phyloP scores from a whole-genome alignment of 2,797 vertebrate genomes.

The Sylvia borin region DNA sequence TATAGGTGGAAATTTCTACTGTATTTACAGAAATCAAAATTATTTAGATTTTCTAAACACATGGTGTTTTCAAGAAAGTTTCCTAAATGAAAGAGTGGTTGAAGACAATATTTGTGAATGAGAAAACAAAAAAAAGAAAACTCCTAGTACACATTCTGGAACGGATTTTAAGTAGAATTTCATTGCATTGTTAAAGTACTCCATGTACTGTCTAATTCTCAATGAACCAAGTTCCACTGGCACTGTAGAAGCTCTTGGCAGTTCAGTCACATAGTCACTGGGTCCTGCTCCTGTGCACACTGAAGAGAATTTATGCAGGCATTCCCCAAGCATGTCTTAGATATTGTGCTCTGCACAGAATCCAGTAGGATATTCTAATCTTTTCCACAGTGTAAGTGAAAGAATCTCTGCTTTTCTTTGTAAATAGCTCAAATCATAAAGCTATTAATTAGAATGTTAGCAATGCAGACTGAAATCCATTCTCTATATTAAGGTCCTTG shows the following conservation, averaged over 20 bases:
- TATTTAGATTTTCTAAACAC: not conserved
- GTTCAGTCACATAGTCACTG: not conserved
- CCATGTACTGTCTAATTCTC: not conserved
- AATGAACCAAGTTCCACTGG: not conserved
- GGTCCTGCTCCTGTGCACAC: not conserved
- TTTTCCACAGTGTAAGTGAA: not conserved
- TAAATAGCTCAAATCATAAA: not conserved
- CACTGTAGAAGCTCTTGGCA: not conserved
- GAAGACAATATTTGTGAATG: not conserved
- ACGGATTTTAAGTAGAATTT: not conserved
- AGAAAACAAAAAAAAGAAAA: not conserved
- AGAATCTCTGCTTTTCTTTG: not conserved
- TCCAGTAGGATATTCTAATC: not conserved
- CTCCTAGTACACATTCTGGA: not conserved
- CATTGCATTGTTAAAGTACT: not conserved
- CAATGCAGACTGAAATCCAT: not conserved
- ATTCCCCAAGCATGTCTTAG: not conserved
- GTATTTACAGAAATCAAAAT: not conserved
- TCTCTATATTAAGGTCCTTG: not conserved
- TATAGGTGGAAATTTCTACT: not conserved
- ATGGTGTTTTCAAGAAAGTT: not conserved
- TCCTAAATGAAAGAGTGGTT: not conserved
- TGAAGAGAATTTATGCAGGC: not conserved
- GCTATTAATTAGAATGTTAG: not conserved
- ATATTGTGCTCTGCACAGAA: not conserved